Conservation (phyloP, 2,113 vertebrate species). For the Loxodonta africana region DNA sequence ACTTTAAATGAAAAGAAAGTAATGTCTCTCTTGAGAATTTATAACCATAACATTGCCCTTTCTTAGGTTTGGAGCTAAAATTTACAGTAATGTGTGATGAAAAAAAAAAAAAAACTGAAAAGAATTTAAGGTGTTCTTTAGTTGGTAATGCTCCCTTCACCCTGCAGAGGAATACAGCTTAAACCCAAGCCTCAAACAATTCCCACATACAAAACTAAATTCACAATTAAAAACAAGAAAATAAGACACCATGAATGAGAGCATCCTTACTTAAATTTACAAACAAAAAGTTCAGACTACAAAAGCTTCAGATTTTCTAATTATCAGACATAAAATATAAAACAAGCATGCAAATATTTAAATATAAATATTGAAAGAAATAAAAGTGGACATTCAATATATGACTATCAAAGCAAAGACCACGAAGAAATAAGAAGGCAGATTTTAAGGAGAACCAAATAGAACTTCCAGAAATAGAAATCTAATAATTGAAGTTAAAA, state of each 20-base stretch:
- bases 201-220: not conserved
- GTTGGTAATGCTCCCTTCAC: not conserved
- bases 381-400: not conserved
- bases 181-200: not conserved
- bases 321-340: not conserved
- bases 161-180: not conserved
- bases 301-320: not conserved
- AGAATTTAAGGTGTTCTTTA: not conserved
- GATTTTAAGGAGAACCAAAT: not conserved
- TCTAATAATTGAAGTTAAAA: constrained; percentile 13
- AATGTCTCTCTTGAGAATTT: not conserved
- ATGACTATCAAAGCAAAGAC: constrained; percentile 7
- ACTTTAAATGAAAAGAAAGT: not conserved
- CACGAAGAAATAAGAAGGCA: not conserved
- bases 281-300: not conserved
- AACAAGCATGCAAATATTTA: not conserved
- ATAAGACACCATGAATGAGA: not conserved
- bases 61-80: not conserved
- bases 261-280: not conserved
- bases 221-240: constrained; percentile 22
- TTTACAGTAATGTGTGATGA: not conserved
- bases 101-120: not conserved
- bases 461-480: not conserved
- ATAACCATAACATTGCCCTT: not conserved
- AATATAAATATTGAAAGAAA: constrained; percentile 26